These are phyloP conservation scores for Conomelus anceps DNA, from an alignment of 2,888 invertebrate genomes.

Conservation along the genomic window DNA sequence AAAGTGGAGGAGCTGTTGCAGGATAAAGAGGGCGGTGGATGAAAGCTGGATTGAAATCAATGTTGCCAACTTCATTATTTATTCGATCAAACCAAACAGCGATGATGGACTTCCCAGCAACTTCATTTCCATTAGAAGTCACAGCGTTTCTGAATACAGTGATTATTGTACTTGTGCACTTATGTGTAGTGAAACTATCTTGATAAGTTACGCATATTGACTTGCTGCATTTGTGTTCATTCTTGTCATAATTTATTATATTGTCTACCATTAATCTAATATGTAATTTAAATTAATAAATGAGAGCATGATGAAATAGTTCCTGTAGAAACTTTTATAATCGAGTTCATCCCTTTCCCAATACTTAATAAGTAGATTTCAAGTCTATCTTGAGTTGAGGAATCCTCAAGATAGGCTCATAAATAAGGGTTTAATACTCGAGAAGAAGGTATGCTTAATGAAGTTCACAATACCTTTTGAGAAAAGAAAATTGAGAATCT, in stretches of 20 bases:
- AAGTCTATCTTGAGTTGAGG: too few relatives aligned
- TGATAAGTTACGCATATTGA: neutral
- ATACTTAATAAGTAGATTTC: neutral
- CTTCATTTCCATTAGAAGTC: neutral
- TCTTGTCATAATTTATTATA: neutral
- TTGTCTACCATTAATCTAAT: neutral
- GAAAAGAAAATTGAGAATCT: too few relatives aligned
- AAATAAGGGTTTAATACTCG: too few relatives aligned
- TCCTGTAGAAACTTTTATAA: neutral
- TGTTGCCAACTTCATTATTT: neutral
- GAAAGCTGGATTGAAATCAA: neutral
- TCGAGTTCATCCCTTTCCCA: neutral
- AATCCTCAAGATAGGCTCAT: too few relatives aligned
- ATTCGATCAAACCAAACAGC: neutral
- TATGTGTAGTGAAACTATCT: neutral
- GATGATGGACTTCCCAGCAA: neutral
- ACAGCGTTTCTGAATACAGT: neutral
- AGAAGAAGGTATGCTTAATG: too few relatives aligned
- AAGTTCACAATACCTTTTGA: too few relatives aligned
- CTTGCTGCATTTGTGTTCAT: neutral
- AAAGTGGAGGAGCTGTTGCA: constrained; percentile 63
- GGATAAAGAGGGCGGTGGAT: constrained; percentile 45
- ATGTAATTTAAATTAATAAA: neutral
- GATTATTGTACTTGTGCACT: neutral
- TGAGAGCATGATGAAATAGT: neutral